Percentiles rank a stretch among this genome's conserved stretches.
These are phyloP conservation scores for Sacculina carcini DNA, from an alignment of 2,888 invertebrate genomes.

Conservation along the genomic window DNA sequence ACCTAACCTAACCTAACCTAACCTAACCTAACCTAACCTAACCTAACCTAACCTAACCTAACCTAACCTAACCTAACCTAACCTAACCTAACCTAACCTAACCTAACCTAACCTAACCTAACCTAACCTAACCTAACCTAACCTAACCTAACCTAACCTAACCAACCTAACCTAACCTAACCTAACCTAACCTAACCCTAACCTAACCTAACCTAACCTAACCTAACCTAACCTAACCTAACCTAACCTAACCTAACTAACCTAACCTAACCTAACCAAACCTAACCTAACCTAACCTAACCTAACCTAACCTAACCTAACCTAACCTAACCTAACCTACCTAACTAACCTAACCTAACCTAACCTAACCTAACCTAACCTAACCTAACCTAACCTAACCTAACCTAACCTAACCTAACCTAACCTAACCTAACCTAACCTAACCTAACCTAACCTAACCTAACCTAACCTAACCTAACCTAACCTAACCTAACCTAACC, in stretches of 20 bases:
- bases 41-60: no score
- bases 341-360: slow-evolving; percentile 7
- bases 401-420: slow-evolving; percentile 7
- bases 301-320: slow-evolving; percentile 6
- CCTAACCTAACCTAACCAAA: slow-evolving; percentile 6
- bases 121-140: background rate
- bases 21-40: no score
- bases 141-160: slow-evolving; percentile 4
- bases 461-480: slow-evolving; percentile 6
- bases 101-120: background rate
- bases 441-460: slow-evolving; percentile 7
- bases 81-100: background rate
- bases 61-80: no score
- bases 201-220: no score
- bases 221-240: slow-evolving; percentile 4
- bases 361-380: slow-evolving; percentile 7
- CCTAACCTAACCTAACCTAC: slow-evolving; percentile 8
- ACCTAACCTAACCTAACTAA: slow-evolving; percentile 5
- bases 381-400: slow-evolving; percentile 8
- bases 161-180: slow-evolving; percentile 5
- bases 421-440: slow-evolving; percentile 7
- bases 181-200: slow-evolving; percentile 5
- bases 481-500: no score
- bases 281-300: slow-evolving; percentile 6
- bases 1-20: no score